Evolutionary conservation across 2,888 invertebrate genomes (phyloP).

Genomic region (Caenorhabditis parvicauda): DNA sequence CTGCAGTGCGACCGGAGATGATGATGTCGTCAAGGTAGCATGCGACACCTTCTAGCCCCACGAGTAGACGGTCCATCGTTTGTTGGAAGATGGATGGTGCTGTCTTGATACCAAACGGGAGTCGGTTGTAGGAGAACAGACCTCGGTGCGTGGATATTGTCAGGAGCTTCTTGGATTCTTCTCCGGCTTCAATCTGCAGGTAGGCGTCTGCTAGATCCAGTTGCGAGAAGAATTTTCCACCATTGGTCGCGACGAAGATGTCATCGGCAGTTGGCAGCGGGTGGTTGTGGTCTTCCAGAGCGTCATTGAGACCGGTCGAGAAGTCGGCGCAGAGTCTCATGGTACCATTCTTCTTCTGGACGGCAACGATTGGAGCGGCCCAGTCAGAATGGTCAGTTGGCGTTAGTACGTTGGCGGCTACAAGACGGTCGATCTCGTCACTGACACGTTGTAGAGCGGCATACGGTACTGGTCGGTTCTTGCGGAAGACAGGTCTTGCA

Average conservation of each 20-base stretch:
- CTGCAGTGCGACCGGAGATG: slow-evolving; percentile 11
- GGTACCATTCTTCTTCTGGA: slow-evolving; percentile 35
- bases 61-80: slow-evolving; percentile 27
- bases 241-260: slow-evolving; percentile 30
- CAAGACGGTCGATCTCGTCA: slow-evolving; percentile 26
- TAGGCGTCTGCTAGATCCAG: slow-evolving; percentile 45
- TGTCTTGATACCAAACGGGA: slow-evolving; percentile 43
- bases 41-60: slow-evolving; percentile 19
- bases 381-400: slow-evolving; percentile 32
- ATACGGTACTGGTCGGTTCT: slow-evolving; percentile 17
- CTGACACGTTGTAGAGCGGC: slow-evolving; percentile 3
- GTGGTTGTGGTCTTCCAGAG: slow-evolving; percentile 25
- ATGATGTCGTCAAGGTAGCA: slow-evolving; percentile 41
- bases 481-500: slow-evolving; percentile 12
- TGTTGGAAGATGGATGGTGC: slow-evolving; percentile 42
- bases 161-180: slow-evolving; percentile 18
- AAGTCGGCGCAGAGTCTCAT: slow-evolving; percentile 44
- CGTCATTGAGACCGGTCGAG: slow-evolving; percentile 38
- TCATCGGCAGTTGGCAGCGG: slow-evolving; percentile 38
- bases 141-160: slow-evolving; percentile 44
- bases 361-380: slow-evolving; percentile 42
- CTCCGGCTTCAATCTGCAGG: slow-evolving; percentile 36
- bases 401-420: slow-evolving; percentile 11
- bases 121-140: slow-evolving; percentile 29
- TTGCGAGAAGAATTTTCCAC: slow-evolving; percentile 28